Conservation (phyloP, 35 echinoderm and acorn worm species). For the Heliocidaris erythrogramma region DNA sequence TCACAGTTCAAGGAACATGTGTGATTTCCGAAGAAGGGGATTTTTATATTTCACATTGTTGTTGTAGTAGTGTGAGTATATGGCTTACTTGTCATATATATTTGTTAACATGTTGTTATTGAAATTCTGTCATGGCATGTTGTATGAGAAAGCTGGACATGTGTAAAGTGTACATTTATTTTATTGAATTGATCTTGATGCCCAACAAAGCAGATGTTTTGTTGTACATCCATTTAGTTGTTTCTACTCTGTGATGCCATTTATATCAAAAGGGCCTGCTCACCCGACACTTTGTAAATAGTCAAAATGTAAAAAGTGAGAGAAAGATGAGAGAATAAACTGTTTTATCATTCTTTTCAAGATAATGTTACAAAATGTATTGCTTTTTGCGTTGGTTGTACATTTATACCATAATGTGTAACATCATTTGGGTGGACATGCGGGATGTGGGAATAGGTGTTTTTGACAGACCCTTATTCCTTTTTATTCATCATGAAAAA, state of each 20-base stretch:
- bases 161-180: conserved; percentile 13
- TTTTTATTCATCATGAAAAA: too few relatives aligned
- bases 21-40: neutral
- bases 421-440: too few relatives aligned
- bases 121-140: neutral
- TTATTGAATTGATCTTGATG: conserved; percentile 4
- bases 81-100: neutral
- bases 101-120: neutral
- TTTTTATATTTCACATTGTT: neutral
- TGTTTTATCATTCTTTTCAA: conserved; percentile 43
- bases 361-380: neutral
- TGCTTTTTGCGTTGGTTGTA: neutral
- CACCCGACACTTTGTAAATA: conserved; percentile 5
- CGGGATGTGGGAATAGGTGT: too few relatives aligned
- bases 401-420: too few relatives aligned
- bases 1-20: neutral
- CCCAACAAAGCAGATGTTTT: neutral
- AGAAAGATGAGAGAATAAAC: conserved; percentile 37
- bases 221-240: neutral
- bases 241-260: neutral
- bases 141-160: neutral
- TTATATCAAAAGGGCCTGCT: conserved; percentile 5
- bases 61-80: neutral
- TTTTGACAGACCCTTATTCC: too few relatives aligned
- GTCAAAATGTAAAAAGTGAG: conserved; percentile 25